A percentile compares a stretch with the other conserved stretches of the same genome.
These are phyloP conservation scores for Phoxinus phoxinus DNA, from an alignment of 2,113 vertebrate species.

Conservation along the genomic window DNA sequence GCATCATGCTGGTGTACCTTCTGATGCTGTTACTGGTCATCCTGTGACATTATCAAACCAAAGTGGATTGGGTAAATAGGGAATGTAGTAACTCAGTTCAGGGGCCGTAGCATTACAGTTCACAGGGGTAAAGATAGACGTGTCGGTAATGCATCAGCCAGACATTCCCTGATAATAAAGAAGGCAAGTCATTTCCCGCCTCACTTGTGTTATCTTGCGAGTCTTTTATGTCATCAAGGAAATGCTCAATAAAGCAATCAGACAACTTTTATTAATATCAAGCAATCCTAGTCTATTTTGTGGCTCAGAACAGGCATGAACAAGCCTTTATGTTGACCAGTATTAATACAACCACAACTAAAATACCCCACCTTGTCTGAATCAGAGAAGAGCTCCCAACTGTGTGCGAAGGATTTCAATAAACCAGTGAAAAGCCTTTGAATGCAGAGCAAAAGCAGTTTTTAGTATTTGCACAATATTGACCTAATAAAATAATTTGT, in stretches of 20 bases:
- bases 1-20: not conserved
- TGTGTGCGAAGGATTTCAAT: constrained; percentile 11
- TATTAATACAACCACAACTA: not conserved
- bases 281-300: not conserved
- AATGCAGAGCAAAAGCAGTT: not conserved
- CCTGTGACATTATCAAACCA: not conserved
- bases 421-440: constrained; percentile 4
- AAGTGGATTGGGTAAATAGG: not conserved
- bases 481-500: not conserved
- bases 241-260: not conserved
- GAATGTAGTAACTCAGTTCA: not conserved
- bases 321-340: not conserved
- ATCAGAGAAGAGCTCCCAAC: constrained; percentile 41
- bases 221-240: not conserved
- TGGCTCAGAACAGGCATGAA: not conserved
- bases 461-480: constrained; percentile 8
- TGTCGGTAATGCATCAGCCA: not conserved
- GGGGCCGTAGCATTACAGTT: not conserved
- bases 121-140: not conserved
- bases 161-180: not conserved
- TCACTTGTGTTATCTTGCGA: not conserved
- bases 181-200: not conserved
- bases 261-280: not conserved
- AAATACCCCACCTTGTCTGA: constrained; percentile 42
- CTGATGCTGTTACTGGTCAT: not conserved